Evolutionary conservation across 2,797 vertebrate species (phyloP).

Genomic region (Peromyscus attwateri): DNA sequence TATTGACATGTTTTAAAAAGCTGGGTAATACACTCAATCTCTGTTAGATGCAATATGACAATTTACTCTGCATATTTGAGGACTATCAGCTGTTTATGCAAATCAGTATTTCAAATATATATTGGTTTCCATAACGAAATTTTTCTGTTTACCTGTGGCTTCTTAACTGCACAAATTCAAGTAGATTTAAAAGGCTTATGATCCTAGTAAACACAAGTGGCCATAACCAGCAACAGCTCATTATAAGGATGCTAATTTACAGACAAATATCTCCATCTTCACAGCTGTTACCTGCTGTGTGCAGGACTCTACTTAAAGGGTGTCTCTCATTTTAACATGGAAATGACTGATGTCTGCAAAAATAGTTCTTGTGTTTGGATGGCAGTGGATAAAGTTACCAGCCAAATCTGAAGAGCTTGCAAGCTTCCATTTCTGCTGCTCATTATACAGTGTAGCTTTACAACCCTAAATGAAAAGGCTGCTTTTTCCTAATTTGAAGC

Average conservation of each 20-base stretch:
- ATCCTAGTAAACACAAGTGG: not conserved
- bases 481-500: not conserved
- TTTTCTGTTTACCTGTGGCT: slow-evolving; percentile 33
- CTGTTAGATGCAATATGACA: slow-evolving; percentile 21
- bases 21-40: slow-evolving; percentile 44
- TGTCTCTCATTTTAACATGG: slow-evolving; percentile 70
- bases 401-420: slow-evolving; percentile 42
- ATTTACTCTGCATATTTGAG: slow-evolving; percentile 48
- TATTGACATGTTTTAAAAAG: slow-evolving; percentile 55
- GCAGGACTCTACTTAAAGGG: not conserved
- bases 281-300: slow-evolving; percentile 49
- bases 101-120: slow-evolving; percentile 47
- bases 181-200: slow-evolving; percentile 17
- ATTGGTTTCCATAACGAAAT: slow-evolving; percentile 50
- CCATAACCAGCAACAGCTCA: slow-evolving; percentile 3
- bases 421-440: slow-evolving; percentile 48
- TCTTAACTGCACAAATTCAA: slow-evolving; percentile 30
- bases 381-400: slow-evolving; percentile 56
- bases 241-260: slow-evolving; percentile 59
- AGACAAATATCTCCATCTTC: slow-evolving; percentile 42
- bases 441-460: not conserved
- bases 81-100: slow-evolving; percentile 27
- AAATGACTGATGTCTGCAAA: slow-evolving; percentile 69
- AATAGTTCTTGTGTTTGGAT: slow-evolving; percentile 60
- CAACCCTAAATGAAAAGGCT: not conserved